Evolutionary conservation across 2,113 vertebrate genomes (phyloP), one percentile per base, ranked within the genome.

Genomic region (Pterocles gutturalis): DNA sequence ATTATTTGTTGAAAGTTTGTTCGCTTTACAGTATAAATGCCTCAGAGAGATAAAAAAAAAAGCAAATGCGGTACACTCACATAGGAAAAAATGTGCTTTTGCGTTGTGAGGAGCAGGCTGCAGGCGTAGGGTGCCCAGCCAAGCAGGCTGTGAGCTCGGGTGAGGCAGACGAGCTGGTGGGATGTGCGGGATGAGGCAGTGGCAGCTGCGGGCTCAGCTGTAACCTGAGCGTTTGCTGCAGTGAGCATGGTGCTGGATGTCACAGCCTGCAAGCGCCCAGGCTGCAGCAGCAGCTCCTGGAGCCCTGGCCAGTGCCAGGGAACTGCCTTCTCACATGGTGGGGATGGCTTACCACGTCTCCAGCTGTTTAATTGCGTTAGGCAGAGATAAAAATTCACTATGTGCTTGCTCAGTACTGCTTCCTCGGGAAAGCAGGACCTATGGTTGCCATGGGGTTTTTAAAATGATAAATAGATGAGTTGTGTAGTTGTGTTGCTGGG

Each of bases 211-310:
- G 36, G 85, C 93, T 84, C 31, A 49, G 70, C 79, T 83, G 78
- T 90, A 80, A 95, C 84, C 60, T 81, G 84, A 95, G 94, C 72
- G 38, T 31, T 87, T 64, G 79, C 90, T 71, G 86, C 83, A 61
- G 5, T 16, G 61, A 93, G 34, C 87, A 65, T 28, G 22, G 69
- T 28, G 20, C n/a, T 22, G 82, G 65, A 77, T 86, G 83, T 95
- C 86, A 64, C 71, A 26, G 7, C n/a, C 43, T 89, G 78, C 72
- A 88, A 82, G 79, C 79, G 79, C 71, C 87, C 11, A 5, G 48
- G 22, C 92, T 80, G 91, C 91, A 69, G 43, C 78, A 82, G 49
- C 19, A 7, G 77, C 67, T 75, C 48, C 61, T 2, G 41, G 45
- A 66, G 62, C 46, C 54, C 26, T 2, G 38, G 36, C 65, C 55